phyloP scores from a whole-genome alignment of 1,140 invertebrate genomes.

The Papilio polytes region DNA sequence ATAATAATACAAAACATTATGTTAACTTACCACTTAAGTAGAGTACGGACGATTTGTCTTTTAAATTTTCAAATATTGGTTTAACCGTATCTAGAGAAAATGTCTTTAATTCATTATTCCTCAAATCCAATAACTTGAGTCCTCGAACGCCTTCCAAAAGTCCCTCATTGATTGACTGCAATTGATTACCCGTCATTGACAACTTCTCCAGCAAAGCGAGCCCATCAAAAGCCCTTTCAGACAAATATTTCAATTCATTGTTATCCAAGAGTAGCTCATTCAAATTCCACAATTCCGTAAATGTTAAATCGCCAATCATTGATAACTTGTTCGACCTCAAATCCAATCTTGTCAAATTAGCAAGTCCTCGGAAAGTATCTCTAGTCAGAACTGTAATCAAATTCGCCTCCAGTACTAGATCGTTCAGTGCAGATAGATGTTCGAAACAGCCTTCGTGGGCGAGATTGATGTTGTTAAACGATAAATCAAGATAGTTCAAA shows the following conservation, averaged over 20 bases:
- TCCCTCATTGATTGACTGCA: slow-evolving; percentile 87
- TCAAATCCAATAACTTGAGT: slow-evolving; percentile 89
- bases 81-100: slow-evolving; percentile 89
- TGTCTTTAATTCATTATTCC: slow-evolving; percentile 89
- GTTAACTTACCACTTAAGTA: slow-evolving; percentile 89
- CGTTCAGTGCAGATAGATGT: slow-evolving; percentile 86
- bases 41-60: slow-evolving; percentile 86
- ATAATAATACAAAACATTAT: slow-evolving; percentile 40
- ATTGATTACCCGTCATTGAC: slow-evolving; percentile 89
- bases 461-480: slow-evolving; percentile 88
- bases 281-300: slow-evolving; percentile 89
- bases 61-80: slow-evolving; percentile 90
- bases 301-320: slow-evolving; percentile 89
- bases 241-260: slow-evolving; percentile 87
- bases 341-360: slow-evolving; percentile 87
- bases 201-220: slow-evolving; percentile 88
- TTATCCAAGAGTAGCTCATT: slow-evolving; percentile 89
- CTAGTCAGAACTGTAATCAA: slow-evolving; percentile 87
- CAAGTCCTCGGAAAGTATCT: slow-evolving; percentile 89
- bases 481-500: slow-evolving; percentile 87
- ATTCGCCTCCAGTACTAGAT: slow-evolving; percentile 89
- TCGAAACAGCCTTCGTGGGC: slow-evolving; percentile 90
- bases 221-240: slow-evolving; percentile 89
- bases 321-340: slow-evolving; percentile 88
- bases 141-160: slow-evolving; percentile 87